A percentile compares a stretch with the other conserved stretches of the same genome.
Evolutionary conservation across 2,113 vertebrate species (phyloP).

Genomic region (Brachypodius melanocephalos): DNA sequence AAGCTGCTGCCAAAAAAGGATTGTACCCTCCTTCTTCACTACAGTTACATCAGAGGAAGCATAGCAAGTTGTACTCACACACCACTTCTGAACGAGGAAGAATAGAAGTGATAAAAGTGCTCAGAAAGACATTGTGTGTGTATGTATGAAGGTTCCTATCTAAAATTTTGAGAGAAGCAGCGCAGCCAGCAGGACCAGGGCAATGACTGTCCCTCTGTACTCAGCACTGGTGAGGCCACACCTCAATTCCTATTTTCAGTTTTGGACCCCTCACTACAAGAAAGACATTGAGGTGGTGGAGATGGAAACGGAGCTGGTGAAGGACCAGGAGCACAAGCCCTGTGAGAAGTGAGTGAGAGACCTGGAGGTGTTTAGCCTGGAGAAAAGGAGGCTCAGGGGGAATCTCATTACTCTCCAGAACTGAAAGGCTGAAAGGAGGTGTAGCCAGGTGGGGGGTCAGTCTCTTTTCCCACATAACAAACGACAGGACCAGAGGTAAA

Average conservation of each 20-base stretch:
- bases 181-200: not conserved
- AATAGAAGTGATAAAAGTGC: not conserved
- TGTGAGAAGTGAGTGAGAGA: not conserved
- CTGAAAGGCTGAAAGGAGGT: not conserved
- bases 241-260: rapidly evolving
- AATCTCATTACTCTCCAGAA: not conserved
- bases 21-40: not conserved
- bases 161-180: not conserved
- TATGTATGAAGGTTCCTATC: not conserved
- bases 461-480: not conserved
- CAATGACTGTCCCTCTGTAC: not conserved
- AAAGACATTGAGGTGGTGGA: not conserved
- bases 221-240: not conserved
- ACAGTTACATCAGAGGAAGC: not conserved
- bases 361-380: not conserved
- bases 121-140: not conserved
- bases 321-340: not conserved
- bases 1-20: not conserved
- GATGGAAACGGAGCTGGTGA: not conserved
- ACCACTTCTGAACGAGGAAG: not conserved
- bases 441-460: not conserved
- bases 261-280: not conserved
- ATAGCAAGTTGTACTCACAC: rapidly evolving
- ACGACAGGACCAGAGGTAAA: not conserved
- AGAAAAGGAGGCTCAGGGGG: not conserved